Conservation (phyloP, 2,113 vertebrate genomes). For the Passer montanus region DNA sequence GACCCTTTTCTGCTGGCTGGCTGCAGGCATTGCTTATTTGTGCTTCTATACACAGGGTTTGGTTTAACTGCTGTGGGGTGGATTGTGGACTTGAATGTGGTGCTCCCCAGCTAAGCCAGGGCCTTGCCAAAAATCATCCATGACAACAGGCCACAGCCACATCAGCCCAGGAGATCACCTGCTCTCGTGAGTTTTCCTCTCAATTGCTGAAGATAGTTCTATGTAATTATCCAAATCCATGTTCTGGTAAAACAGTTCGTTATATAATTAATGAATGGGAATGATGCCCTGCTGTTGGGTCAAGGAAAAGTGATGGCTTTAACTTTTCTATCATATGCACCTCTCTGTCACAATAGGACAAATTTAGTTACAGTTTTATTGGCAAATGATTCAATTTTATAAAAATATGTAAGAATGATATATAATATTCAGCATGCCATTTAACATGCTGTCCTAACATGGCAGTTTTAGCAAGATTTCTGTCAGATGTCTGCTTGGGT, state of each 20-base stretch:
- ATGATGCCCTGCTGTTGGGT: background rate
- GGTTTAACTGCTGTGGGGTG: background rate
- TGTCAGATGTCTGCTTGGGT: background rate
- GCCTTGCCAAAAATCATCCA: background rate
- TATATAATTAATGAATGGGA: background rate
- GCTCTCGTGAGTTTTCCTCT: background rate
- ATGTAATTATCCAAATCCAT: background rate
- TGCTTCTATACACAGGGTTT: background rate
- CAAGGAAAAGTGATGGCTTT: background rate
- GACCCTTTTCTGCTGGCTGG: background rate
- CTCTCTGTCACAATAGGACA: background rate
- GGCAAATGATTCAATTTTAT: background rate
- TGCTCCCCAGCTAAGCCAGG: background rate
- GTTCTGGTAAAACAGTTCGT: background rate
- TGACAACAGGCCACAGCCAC: background rate
- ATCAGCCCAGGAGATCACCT: background rate
- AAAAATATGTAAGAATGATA: background rate
- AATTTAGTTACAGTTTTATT: background rate
- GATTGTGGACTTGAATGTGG: background rate
- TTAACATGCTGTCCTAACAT: background rate
- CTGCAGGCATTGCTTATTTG: background rate
- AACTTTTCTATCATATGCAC: background rate
- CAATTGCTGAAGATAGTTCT: background rate
- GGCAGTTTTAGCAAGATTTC: background rate
- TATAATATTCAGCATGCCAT: background rate